Conservation (phyloP, 2,888 invertebrate species). For the Thera obeliscata region DNA sequence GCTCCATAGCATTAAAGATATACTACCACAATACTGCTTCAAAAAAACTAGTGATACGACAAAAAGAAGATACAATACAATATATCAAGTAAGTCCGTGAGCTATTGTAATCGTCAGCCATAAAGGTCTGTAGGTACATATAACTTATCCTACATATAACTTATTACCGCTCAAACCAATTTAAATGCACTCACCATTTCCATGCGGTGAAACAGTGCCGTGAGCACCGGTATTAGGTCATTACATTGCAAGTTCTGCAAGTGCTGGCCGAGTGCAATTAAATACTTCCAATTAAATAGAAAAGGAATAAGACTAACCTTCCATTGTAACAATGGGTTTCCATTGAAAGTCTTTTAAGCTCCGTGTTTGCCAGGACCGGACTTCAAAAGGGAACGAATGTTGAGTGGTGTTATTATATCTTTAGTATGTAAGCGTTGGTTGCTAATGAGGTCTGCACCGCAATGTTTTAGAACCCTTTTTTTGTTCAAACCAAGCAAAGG, state of each 20-base stretch:
- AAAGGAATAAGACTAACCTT: constrained; percentile 54
- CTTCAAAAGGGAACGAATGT: constrained; percentile 1
- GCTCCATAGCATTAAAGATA: too few species aligned
- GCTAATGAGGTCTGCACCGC: too few species aligned
- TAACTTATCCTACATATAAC: too few species aligned
- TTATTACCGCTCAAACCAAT: not conserved
- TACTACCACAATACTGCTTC: too few species aligned
- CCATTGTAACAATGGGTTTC: constrained; percentile 45
- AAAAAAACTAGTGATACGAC: too few species aligned
- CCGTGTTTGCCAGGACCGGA: constrained; percentile 20
- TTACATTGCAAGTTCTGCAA: constrained; percentile 55
- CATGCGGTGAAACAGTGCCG: constrained; percentile 26
- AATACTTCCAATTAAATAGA: constrained; percentile 67
- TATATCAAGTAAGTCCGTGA: too few species aligned
- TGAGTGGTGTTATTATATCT: not conserved
- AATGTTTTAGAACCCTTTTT: too few species aligned
- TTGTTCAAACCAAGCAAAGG: too few species aligned
- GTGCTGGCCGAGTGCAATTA: constrained; percentile 62
- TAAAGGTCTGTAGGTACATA: too few species aligned
- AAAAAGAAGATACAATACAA: too few species aligned
- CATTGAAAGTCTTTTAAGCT: constrained; percentile 28
- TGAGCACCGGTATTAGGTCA: constrained; percentile 56
- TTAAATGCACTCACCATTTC: constrained; percentile 3
- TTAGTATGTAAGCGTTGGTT: not conserved
- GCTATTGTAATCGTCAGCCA: too few species aligned